These are phyloP conservation scores for Oreortyx pictus DNA, from an alignment of 2,797 vertebrate genomes.

Conservation along the genomic window DNA sequence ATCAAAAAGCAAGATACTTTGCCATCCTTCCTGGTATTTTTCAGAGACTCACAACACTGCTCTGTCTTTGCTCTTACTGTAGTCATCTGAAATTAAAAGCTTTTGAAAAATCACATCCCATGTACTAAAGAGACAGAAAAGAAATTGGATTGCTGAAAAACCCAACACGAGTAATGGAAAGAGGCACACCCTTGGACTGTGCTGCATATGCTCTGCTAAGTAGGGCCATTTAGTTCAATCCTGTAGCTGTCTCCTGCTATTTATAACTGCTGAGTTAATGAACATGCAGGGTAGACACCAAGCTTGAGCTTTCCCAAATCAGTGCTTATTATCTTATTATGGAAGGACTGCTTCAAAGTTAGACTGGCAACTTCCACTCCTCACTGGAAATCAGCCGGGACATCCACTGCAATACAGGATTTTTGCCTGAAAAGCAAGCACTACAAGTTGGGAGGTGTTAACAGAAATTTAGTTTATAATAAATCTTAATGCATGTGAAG, in stretches of 20 bases:
- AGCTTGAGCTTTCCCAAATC: not conserved
- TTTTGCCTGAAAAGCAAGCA: not conserved
- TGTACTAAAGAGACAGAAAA: not conserved
- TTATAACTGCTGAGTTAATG: slow-evolving; percentile 33
- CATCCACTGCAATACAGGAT: fast-evolving
- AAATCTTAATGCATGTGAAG: not conserved
- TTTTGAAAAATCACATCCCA: not conserved
- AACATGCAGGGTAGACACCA: slow-evolving; percentile 1
- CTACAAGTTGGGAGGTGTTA: not conserved
- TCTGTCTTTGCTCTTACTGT: not conserved
- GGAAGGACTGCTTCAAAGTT: not conserved
- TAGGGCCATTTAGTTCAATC: slow-evolving; percentile 1
- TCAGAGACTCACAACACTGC: not conserved
- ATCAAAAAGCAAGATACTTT: not conserved
- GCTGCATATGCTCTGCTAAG: slow-evolving; percentile 25
- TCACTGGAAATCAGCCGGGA: not conserved
- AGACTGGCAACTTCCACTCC: not conserved
- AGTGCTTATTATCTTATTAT: not conserved
- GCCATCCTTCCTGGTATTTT: not conserved
- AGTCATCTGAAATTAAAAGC: not conserved
- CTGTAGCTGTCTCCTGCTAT: not conserved
- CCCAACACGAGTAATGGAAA: not conserved
- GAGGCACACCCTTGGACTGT: not conserved
- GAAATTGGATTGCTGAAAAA: not conserved
- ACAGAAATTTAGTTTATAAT: no score